Percentiles rank a stretch among this genome's conserved stretches.
These are phyloP conservation scores for Aselliscus stoliczkanus DNA, from an alignment of 2,797 vertebrate genomes.

Conservation along the genomic window DNA sequence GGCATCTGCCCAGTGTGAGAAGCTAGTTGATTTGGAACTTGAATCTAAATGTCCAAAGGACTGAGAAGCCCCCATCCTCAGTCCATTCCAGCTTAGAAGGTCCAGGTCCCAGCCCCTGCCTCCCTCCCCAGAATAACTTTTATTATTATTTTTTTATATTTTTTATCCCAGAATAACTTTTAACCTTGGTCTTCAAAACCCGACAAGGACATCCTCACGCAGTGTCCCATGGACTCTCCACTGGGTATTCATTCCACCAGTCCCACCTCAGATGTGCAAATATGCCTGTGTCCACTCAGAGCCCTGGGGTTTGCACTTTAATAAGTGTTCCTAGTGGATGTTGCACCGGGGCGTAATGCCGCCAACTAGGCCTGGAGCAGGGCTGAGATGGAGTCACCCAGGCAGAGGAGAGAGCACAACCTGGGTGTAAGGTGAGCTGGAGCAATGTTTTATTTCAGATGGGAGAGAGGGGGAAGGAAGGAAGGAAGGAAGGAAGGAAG, in stretches of 20 bases:
- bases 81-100: not conserved
- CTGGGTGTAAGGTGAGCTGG: not conserved
- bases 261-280: accelerated
- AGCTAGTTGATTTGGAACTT: not conserved
- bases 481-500: accelerated
- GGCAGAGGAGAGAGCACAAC: not conserved
- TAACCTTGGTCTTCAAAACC: not conserved
- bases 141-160: too few species aligned
- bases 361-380: not conserved
- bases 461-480: accelerated
- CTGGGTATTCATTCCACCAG: too few species aligned
- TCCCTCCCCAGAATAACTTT: not conserved
- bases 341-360: not conserved
- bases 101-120: not conserved
- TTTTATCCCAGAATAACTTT: not conserved
- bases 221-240: not conserved
- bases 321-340: not conserved
- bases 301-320: not conserved
- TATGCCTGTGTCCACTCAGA: accelerated
- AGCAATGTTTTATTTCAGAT: not conserved
- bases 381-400: not conserved
- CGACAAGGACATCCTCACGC: not conserved
- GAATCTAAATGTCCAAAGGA: not conserved
- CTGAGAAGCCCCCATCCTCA: not conserved
- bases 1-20: not conserved